These are phyloP conservation scores for Petrocephalus schoutedeni DNA, from an alignment of 2,797 vertebrate genomes.

Conservation along the genomic window DNA sequence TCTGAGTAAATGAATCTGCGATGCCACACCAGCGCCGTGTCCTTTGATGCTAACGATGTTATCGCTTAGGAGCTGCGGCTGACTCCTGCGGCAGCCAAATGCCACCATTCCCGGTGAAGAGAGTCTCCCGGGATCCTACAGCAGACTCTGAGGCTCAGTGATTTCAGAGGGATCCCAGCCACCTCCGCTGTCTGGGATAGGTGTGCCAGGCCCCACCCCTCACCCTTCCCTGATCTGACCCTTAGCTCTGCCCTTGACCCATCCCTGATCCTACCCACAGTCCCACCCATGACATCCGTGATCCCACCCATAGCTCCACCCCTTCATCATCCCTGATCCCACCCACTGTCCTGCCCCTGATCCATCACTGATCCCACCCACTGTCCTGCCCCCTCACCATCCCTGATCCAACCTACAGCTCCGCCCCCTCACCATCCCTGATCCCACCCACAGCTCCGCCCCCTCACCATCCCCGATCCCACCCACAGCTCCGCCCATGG, in stretches of 20 bases:
- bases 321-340: not conserved
- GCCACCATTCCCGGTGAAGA: not conserved
- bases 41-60: not conserved
- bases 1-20: not conserved
- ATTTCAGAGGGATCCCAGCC: not conserved
- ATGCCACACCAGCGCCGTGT: not conserved
- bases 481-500: not conserved
- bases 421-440: not conserved
- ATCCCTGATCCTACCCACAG: not conserved
- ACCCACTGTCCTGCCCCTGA: not conserved
- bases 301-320: not conserved
- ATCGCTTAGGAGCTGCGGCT: not conserved
- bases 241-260: not conserved
- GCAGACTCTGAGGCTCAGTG: not conserved
- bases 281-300: not conserved
- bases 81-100: not conserved
- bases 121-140: not conserved
- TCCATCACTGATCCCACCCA: not conserved
- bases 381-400: not conserved
- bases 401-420: not conserved
- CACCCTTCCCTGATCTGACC: no score
- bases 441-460: not conserved
- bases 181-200: not conserved
- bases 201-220: not conserved
- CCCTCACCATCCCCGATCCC: not conserved